Conservation (phyloP, 53 echinoderm and acorn worm species). For the Patiria pectinifera region DNA sequence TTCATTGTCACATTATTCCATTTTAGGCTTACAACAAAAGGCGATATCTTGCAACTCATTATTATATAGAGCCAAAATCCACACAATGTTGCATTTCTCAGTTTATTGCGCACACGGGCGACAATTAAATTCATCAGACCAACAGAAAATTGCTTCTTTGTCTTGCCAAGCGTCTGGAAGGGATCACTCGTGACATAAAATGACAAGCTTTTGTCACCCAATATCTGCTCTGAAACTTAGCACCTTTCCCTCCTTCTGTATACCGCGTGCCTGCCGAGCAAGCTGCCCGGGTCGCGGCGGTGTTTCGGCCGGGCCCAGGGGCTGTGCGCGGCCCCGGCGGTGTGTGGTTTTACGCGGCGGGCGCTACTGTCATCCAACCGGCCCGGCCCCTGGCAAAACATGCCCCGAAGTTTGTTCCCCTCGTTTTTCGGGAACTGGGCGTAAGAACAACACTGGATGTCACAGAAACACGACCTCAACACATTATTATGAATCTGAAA, state of each 20-base stretch:
- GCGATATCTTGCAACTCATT: neutral
- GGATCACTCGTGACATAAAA: slow-evolving; percentile 52
- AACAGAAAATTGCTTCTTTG: slow-evolving; percentile 6
- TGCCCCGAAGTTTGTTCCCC: slow-evolving; percentile 10
- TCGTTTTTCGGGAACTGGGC: slow-evolving; percentile 7
- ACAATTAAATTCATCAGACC: neutral
- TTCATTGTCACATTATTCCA: too few species aligned
- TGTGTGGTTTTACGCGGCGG: slow-evolving; percentile 25
- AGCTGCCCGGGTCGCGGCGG: neutral
- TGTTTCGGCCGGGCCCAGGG: neutral
- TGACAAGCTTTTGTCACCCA: slow-evolving; percentile 62
- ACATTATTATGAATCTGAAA: neutral
- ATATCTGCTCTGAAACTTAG: slow-evolving; percentile 53
- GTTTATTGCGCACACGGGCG: neutral
- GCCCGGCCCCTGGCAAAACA: slow-evolving; percentile 29
- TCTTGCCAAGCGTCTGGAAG: slow-evolving; percentile 35
- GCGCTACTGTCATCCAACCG: slow-evolving; percentile 13
- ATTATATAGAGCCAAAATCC: neutral
- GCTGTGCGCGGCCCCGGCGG: slow-evolving; percentile 21
- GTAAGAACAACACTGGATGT: neutral
- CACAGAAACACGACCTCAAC: slow-evolving; percentile 15
- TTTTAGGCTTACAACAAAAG: too few species aligned
- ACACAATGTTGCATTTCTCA: neutral
- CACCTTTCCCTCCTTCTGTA: slow-evolving; percentile 12
- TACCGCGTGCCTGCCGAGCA: neutral